These are phyloP conservation scores for Pipistrellus pygmaeus DNA, from an alignment of 2,797 vertebrate genomes.

Conservation along the genomic window DNA sequence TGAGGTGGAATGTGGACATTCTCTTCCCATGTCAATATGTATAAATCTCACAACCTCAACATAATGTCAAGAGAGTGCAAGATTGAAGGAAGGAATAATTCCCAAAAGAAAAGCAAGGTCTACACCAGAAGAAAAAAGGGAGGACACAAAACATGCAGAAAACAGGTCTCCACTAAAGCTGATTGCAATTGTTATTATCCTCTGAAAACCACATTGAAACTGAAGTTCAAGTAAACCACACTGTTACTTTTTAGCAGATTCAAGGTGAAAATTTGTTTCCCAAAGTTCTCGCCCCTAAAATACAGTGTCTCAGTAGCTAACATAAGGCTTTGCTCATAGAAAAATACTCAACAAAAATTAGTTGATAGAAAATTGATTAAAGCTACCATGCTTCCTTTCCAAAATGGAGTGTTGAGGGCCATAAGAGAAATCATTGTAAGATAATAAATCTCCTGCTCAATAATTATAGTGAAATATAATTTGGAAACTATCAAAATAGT, in stretches of 20 bases:
- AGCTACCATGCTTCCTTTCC: not conserved
- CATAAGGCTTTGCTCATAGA: not conserved
- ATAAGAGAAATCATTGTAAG: not conserved
- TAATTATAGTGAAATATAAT: conserved; percentile 5
- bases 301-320: not conserved
- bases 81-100: too few species aligned
- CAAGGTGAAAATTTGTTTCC: not conserved
- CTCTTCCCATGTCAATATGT: not conserved
- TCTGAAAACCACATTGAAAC: not conserved
- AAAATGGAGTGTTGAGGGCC: not conserved
- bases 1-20: not conserved
- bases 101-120: too few species aligned
- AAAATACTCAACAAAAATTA: conserved; percentile 29
- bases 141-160: too few species aligned
- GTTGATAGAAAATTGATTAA: not conserved
- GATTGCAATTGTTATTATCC: not conserved
- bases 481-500: not conserved
- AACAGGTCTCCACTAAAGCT: too few species aligned
- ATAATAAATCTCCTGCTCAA: not conserved
- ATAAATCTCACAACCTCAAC: not conserved
- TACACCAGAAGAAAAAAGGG: too few species aligned
- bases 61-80: too few species aligned
- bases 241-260: not conserved
- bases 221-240: not conserved
- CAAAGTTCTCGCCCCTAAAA: not conserved